Evolutionary conservation across 2,888 invertebrate species (phyloP).

Genomic region (Parthenolecanium corni): DNA sequence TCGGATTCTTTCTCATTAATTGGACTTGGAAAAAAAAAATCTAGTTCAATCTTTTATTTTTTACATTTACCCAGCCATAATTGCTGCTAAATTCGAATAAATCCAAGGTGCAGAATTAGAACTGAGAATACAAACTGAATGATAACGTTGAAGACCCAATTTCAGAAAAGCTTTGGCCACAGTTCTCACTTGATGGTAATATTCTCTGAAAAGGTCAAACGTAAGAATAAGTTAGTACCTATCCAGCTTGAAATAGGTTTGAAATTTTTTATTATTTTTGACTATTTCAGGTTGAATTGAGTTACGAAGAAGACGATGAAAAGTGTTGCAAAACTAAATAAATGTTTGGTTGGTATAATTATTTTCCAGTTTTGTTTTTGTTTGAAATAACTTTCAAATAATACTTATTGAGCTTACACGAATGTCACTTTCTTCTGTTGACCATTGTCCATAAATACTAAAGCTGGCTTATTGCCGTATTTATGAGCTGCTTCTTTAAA

Average conservation of each 20-base stretch:
- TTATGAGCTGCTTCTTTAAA: constrained; percentile 52
- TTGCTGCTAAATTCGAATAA: constrained; percentile 69
- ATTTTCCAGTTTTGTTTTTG: no score
- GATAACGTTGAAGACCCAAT: constrained; percentile 64
- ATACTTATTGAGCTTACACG: background rate
- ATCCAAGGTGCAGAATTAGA: constrained; percentile 89
- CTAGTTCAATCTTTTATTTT: no score
- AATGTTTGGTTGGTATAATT: no score
- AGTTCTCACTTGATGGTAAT: constrained; percentile 57
- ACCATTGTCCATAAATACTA: constrained; percentile 47
- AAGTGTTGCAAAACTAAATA: no score
- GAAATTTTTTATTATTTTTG: no score
- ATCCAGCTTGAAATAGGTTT: no score
- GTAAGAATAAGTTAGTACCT: background rate
- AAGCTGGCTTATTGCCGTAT: constrained; percentile 54
- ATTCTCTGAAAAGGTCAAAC: constrained; percentile 48
- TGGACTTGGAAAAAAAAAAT: no score
- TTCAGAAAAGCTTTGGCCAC: constrained; percentile 77
- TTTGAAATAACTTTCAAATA: no score
- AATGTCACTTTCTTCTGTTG: constrained; percentile 6
- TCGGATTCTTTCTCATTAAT: background rate
- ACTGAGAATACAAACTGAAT: constrained; percentile 80
- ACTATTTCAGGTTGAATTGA: no score
- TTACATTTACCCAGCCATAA: constrained; percentile 77
- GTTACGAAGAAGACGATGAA: no score